Conservation (phyloP, 2,888 invertebrate genomes). For the Apodemia zela region DNA sequence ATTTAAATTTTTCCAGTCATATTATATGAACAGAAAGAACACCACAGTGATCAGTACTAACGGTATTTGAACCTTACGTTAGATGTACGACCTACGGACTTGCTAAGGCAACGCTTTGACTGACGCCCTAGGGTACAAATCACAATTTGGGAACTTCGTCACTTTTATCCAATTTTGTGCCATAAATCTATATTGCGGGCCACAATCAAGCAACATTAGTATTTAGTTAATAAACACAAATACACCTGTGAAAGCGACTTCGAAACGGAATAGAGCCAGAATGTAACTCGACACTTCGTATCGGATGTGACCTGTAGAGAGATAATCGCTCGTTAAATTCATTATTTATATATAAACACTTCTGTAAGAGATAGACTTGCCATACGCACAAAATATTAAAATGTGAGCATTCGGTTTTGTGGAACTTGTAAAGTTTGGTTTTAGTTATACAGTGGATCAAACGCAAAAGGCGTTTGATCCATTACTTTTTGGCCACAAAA, state of each 20-base stretch:
- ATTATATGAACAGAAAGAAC: too few relatives aligned
- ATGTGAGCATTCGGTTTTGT: too few relatives aligned
- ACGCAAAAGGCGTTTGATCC: too few relatives aligned
- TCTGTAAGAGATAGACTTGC: neutral
- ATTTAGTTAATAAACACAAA: neutral
- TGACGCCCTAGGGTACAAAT: too few relatives aligned
- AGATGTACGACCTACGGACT: too few relatives aligned
- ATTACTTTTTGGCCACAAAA: too few relatives aligned
- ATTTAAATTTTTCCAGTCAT: too few relatives aligned
- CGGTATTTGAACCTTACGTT: too few relatives aligned
- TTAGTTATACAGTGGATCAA: too few relatives aligned
- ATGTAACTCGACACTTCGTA: constrained; percentile 8
- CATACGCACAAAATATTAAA: neutral
- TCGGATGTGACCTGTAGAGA: constrained; percentile 24
- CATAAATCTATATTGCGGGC: neutral
- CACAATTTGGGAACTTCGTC: neutral
- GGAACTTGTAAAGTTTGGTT: too few relatives aligned
- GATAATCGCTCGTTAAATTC: constrained; percentile 26
- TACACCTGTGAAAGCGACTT: neutral
- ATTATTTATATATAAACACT: constrained; percentile 23
- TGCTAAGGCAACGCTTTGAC: too few relatives aligned
- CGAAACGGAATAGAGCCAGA: neutral
- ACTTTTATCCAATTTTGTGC: neutral
- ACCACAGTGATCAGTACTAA: too few relatives aligned
- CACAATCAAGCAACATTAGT: neutral